Percentiles rank a stretch among this genome's conserved stretches.
Conservation (phyloP, 1,140 invertebrate species). For the Coptotermes formosanus region DNA sequence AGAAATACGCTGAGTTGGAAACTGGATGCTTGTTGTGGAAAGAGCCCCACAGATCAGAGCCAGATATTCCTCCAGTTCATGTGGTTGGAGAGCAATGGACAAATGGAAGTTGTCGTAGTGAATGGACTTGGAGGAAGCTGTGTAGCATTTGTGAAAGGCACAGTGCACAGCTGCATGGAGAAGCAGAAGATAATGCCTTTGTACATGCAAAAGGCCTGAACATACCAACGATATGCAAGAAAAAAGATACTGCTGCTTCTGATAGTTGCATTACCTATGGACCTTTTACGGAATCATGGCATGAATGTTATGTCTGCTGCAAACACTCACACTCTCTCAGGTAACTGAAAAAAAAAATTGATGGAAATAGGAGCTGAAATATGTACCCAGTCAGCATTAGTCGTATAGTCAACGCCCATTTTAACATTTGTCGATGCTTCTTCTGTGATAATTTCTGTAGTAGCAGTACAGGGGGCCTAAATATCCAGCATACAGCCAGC, state of each 20-base stretch:
- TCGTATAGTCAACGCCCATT: too few relatives aligned
- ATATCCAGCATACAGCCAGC: too few relatives aligned
- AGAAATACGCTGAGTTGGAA: constrained; percentile 12
- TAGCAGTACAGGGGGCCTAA: too few relatives aligned
- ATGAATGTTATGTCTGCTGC: not conserved
- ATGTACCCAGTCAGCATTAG: too few relatives aligned
- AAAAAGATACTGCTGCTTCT: not conserved
- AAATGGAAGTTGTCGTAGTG: constrained; percentile 45
- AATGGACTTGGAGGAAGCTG: not conserved
- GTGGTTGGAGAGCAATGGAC: constrained; percentile 43
- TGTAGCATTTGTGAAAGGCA: constrained; percentile 32
- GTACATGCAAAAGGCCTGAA: not conserved
- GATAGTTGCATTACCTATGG: not conserved
- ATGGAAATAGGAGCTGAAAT: too few relatives aligned
- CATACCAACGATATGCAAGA: not conserved
- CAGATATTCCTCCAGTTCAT: constrained; percentile 29
- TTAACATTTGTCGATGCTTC: too few relatives aligned
- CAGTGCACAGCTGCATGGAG: constrained; percentile 6
- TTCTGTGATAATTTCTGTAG: too few relatives aligned
- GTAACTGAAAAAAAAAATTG: too few relatives aligned
- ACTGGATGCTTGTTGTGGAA: not conserved
- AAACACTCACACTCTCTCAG: not conserved
- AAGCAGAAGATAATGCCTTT: not conserved
- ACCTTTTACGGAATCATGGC: not conserved
- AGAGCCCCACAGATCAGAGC: constrained; percentile 4